Base-by-base conservation (phyloP, 2,797 vertebrate genomes). In the Zalophus californianus region DNA sequence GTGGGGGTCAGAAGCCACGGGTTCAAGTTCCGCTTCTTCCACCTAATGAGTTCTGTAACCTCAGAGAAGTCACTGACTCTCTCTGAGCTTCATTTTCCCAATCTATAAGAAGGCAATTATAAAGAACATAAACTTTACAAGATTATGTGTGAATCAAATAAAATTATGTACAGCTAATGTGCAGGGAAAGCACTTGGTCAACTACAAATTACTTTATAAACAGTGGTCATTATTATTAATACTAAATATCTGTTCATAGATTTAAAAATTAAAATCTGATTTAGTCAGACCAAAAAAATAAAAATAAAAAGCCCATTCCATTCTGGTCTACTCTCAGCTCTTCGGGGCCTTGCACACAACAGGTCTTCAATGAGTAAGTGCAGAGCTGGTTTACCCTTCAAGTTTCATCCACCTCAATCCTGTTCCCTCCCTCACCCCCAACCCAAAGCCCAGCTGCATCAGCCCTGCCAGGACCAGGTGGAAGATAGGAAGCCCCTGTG, bases 181-280 rank as follows among this genome's bases (percentile, higher is more conserved):
- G 21, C 66, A 92, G 25, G 41, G 58, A 93, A 94, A 92, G 79
- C 50, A 86, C 21, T 38, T 66, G 27, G 64, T 29, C 92, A 91
- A 58, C n/a, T 91, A 85, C 23, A 90, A 79, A 75, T 68, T 68
- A 83, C 72, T 94, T 86, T 48, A 72, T 80, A 92, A 92, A 86
- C 23, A 77, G 58, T 48, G 54, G 52, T 87, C 90, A 88, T 29
- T 79, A n/a, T 78, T 70, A 78, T 75, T 79, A 91, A 93, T 77
- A 93, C 70, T 84, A 94, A 84, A 77, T 94, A 89, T 78, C 70
- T 90, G n/a, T 75, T 79, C 23, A 62, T 9, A 44, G 73, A 86
- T 78, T 79, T 88, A 70, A 83, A 94, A 56, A 89, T 38, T 73
- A 94, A 96, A 93, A 89, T 54, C 90, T 93, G 68, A 95, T 78